These are phyloP conservation scores for Furnarius figulus DNA, from an alignment of 2,113 vertebrate species.

Conservation along the genomic window DNA sequence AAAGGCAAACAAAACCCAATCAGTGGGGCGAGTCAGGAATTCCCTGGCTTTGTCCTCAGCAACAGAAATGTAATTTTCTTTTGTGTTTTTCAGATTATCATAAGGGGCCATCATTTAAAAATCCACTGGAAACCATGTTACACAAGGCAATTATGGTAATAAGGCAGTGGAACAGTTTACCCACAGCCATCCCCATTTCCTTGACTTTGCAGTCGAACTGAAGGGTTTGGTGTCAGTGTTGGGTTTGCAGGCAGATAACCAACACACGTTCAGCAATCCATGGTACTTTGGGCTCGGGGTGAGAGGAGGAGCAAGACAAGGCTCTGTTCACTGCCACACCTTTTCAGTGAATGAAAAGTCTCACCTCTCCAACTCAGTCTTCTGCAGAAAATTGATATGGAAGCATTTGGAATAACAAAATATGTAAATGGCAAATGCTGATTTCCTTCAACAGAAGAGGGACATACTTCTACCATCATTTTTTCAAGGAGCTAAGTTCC, in stretches of 20 bases:
- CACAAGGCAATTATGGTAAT: neutral
- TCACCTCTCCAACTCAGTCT: neutral
- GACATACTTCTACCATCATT: neutral
- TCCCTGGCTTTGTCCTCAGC: neutral
- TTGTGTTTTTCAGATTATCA: neutral
- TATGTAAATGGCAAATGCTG: neutral
- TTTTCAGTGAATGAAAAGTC: neutral
- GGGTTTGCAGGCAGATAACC: neutral
- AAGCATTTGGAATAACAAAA: neutral
- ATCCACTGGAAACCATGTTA: neutral
- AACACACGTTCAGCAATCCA: neutral
- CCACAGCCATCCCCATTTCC: neutral
- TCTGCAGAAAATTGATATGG: neutral
- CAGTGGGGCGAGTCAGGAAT: neutral
- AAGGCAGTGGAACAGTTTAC: neutral
- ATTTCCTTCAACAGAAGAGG: neutral
- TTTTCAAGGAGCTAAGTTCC: neutral
- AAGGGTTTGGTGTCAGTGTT: fast-evolving
- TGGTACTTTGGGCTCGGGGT: neutral
- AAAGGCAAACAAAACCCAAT: neutral
- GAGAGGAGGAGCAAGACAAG: neutral
- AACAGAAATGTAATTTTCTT: neutral
- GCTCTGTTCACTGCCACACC: neutral
- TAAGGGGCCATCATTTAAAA: neutral
- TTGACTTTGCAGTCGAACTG: neutral